A percentile compares a stretch with the other conserved stretches of the same genome.
Evolutionary conservation across 2,797 vertebrate genomes (phyloP).

Genomic region (Molossus molossus): DNA sequence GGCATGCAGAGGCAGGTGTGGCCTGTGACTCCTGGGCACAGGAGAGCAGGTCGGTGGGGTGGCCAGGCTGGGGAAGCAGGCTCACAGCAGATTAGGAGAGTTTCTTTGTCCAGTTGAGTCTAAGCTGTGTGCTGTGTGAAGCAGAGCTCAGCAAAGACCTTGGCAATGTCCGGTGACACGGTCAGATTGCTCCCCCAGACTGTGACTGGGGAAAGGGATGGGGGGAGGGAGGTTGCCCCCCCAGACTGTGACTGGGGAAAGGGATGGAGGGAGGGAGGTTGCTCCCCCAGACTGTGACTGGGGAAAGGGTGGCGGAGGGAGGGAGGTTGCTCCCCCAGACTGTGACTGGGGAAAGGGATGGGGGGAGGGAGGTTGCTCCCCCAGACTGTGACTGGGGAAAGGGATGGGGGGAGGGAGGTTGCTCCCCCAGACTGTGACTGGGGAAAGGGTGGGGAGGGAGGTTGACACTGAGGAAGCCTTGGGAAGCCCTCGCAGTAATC

Average conservation of each 20-base stretch:
- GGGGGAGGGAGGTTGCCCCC: neutral
- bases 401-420: neutral
- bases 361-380: neutral
- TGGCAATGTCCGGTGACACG: neutral
- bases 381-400: neutral
- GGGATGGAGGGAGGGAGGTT: neutral
- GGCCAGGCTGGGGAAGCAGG: neutral
- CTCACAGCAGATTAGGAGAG: too few relatives aligned
- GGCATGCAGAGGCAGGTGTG: neutral
- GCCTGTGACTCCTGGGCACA: neutral
- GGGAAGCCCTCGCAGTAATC: neutral
- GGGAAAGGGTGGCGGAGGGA: neutral
- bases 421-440: neutral
- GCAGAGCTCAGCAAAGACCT: neutral
- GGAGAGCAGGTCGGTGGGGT: neutral
- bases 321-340: neutral
- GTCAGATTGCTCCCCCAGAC: neutral
- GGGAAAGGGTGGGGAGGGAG: neutral
- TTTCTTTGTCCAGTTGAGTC: neutral
- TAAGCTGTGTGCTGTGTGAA: neutral
- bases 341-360: neutral
- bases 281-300: neutral
- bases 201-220: neutral
- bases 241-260: neutral
- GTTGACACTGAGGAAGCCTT: neutral